Percentiles rank a stretch among this genome's conserved stretches.
These are phyloP conservation scores for Vanacampus margaritifer DNA, from an alignment of 2,113 vertebrate genomes.

Conservation along the genomic window DNA sequence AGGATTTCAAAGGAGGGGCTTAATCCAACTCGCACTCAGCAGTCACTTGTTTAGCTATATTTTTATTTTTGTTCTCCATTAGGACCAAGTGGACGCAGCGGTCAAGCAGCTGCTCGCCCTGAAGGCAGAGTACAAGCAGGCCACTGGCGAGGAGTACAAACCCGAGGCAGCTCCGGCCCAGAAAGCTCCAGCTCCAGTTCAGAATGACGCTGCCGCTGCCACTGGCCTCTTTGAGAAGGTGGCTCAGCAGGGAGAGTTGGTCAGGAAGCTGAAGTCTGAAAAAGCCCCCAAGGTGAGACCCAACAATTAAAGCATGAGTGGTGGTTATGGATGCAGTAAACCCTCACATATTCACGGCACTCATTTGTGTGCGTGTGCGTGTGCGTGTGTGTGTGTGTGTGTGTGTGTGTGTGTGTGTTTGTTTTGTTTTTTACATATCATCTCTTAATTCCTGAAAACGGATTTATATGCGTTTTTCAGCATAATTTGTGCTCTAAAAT, in stretches of 20 bases:
- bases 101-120: conserved; percentile 83
- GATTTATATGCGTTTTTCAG: too few relatives aligned
- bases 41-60: neutral
- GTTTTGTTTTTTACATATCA: too few relatives aligned
- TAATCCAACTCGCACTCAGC: too few relatives aligned
- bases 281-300: conserved; percentile 74
- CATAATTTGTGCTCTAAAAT: neutral
- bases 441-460: neutral
- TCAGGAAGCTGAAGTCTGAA: conserved; percentile 77
- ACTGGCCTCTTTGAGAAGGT: conserved; percentile 49
- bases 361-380: too few relatives aligned
- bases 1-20: too few relatives aligned
- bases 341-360: neutral
- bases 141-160: conserved; percentile 87
- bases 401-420: too few relatives aligned
- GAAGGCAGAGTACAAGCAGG: conserved; percentile 87
- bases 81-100: conserved; percentile 86
- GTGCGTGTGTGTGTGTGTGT: too few relatives aligned
- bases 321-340: too few relatives aligned
- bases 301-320: neutral
- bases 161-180: conserved; percentile 66
- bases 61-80: conserved; percentile 34
- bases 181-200: conserved; percentile 20
- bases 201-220: conserved; percentile 22
- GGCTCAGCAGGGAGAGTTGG: conserved; percentile 75